Conservation (phyloP, 2,797 vertebrate genomes). For the Thamnophis elegans region DNA sequence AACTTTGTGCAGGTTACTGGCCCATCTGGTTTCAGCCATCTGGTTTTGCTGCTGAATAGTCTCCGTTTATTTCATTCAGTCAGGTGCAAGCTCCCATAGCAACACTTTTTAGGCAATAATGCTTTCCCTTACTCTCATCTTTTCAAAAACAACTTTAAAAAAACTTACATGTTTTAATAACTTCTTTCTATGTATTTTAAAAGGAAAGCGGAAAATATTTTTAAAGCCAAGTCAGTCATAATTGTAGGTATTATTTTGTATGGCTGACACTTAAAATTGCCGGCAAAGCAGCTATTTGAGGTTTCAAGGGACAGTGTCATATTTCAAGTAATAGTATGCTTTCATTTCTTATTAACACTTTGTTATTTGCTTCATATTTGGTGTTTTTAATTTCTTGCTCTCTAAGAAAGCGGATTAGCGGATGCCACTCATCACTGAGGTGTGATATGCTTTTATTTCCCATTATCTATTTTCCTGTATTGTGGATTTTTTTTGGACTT, state of each 20-base stretch:
- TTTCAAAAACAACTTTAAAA: neutral
- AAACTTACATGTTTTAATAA: neutral
- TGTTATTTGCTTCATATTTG: neutral
- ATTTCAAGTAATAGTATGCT: neutral
- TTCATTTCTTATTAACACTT: neutral
- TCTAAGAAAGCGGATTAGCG: neutral
- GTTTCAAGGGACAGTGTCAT: neutral
- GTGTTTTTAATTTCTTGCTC: neutral
- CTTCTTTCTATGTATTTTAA: slow-evolving; percentile 29
- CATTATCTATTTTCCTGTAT: neutral
- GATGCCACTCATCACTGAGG: neutral
- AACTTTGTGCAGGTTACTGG: neutral
- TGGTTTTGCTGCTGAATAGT: neutral
- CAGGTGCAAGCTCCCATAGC: neutral
- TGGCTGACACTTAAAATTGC: neutral
- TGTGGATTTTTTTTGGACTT: neutral
- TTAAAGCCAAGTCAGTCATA: neutral
- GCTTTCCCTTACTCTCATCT: neutral
- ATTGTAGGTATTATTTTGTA: neutral
- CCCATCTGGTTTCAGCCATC: neutral
- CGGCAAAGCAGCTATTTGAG: neutral
- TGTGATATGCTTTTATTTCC: neutral
- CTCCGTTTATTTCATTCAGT: neutral
- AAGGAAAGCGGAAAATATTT: neutral
- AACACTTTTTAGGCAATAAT: neutral